phyloP scores from a whole-genome alignment of 1,140 invertebrate genomes.

The Megathymus violae region DNA sequence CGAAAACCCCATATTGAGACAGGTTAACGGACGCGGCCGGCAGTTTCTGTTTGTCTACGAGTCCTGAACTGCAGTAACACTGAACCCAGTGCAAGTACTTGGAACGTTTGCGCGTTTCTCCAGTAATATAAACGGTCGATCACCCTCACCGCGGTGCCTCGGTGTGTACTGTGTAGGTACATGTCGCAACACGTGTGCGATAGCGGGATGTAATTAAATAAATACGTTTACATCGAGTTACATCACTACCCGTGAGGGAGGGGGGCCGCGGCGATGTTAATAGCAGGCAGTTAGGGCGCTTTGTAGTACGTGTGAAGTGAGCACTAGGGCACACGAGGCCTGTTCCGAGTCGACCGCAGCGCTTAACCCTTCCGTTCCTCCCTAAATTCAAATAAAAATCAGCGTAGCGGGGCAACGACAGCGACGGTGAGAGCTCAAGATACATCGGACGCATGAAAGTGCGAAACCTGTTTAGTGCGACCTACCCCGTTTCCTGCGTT shows the following conservation, averaged over 20 bases:
- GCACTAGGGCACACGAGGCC: slow-evolving; percentile 65
- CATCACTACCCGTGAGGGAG: slow-evolving; percentile 58
- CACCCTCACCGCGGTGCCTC: too few relatives aligned
- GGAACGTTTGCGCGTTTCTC: too few relatives aligned
- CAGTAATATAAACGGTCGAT: too few relatives aligned
- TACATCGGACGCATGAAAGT: slow-evolving; percentile 41
- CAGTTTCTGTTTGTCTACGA: too few relatives aligned
- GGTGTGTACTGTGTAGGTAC: too few relatives aligned
- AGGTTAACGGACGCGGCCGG: too few relatives aligned
- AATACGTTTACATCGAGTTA: slow-evolving; percentile 37
- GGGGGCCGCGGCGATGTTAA: slow-evolving; percentile 68
- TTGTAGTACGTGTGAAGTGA: slow-evolving; percentile 80
- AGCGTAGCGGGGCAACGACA: slow-evolving; percentile 9
- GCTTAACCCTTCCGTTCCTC: slow-evolving; percentile 39
- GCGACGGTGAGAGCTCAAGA: slow-evolving; percentile 35
- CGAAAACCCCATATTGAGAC: too few relatives aligned
- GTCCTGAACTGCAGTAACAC: too few relatives aligned
- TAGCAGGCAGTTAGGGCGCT: slow-evolving; percentile 80
- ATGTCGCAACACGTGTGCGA: too few relatives aligned
- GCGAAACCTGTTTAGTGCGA: slow-evolving; percentile 62
- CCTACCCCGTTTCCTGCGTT: slow-evolving; percentile 59
- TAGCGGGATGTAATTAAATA: slow-evolving; percentile 33
- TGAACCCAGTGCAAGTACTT: too few relatives aligned
- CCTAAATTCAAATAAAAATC: background rate
- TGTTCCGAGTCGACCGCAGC: slow-evolving; percentile 40